Evolutionary conservation across 2,888 invertebrate species (phyloP).

Genomic region (Andricus curvator): DNA sequence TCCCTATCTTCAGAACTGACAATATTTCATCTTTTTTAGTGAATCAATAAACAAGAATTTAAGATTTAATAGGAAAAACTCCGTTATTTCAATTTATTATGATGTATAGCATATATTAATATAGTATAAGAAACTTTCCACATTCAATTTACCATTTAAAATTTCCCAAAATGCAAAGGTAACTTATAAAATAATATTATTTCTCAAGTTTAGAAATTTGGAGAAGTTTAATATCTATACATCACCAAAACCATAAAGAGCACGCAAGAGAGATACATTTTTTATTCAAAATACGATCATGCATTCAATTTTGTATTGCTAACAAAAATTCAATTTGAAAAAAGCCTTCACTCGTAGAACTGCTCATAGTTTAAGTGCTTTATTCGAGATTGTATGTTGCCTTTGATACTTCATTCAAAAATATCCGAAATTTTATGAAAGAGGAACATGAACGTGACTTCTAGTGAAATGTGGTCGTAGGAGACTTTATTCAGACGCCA

Average conservation of each 20-base stretch:
- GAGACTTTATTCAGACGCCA: slow-evolving; percentile 33
- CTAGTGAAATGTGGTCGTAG: slow-evolving; percentile 18
- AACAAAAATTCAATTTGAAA: not conserved
- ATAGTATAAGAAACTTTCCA: too few species aligned
- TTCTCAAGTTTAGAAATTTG: not conserved
- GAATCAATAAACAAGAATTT: too few species aligned
- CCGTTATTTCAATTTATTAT: too few species aligned
- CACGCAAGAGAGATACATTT: not conserved
- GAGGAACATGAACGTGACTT: slow-evolving; percentile 23
- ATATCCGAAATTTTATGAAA: slow-evolving; percentile 4
- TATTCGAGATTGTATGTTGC: not conserved
- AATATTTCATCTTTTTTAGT: too few species aligned
- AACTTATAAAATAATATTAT: not conserved
- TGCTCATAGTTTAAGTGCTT: not conserved
- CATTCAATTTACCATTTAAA: too few species aligned
- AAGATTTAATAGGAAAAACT: too few species aligned
- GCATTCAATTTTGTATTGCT: not conserved
- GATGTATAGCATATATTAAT: too few species aligned
- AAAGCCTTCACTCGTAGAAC: not conserved
- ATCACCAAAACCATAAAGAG: not conserved
- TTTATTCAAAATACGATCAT: not conserved
- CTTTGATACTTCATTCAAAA: slow-evolving; percentile 13
- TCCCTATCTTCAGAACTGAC: too few species aligned
- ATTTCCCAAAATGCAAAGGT: too few species aligned
- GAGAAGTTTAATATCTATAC: not conserved